Conservation (phyloP, 2,113 vertebrate genomes). For the Strix aluco region DNA sequence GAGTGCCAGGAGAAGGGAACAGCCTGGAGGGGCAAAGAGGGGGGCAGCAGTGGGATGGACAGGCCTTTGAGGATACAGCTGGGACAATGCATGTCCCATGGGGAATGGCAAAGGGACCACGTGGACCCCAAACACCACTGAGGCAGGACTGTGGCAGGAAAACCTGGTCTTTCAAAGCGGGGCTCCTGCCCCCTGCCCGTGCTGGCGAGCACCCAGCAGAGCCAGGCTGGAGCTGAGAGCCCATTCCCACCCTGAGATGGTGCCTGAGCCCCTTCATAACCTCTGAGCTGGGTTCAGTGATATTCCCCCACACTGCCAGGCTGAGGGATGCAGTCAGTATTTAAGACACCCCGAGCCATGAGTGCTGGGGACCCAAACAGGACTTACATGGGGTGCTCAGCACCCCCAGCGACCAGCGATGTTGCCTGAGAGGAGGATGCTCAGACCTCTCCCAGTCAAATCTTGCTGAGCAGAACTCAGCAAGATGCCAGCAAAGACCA, state of each 20-base stretch:
- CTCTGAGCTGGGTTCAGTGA: accelerated
- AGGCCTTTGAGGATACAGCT: accelerated
- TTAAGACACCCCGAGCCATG: background rate
- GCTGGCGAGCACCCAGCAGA: background rate
- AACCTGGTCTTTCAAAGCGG: background rate
- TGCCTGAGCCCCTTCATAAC: background rate
- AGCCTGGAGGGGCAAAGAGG: background rate
- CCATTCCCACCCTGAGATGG: accelerated
- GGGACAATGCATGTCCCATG: accelerated
- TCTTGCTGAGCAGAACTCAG: background rate
- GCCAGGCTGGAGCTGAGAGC: background rate
- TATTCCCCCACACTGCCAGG: accelerated
- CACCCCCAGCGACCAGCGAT: accelerated
- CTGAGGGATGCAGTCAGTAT: no score
- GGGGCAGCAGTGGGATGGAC: background rate
- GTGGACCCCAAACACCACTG: accelerated
- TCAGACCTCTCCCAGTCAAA: background rate
- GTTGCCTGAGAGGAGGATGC: background rate
- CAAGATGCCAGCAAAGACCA: background rate
- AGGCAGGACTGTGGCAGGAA: background rate
- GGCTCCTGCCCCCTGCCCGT: background rate
- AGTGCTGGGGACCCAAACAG: background rate
- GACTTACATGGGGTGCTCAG: background rate
- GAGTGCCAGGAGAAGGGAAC: background rate
- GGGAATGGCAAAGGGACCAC: background rate